Percentiles rank a stretch among this genome's conserved stretches.
Conservation (phyloP, 1,140 invertebrate species). For the Drosophila melanogaster region Release_6_plus_ISO1_MT NT_033777.3:9895001-9895500, state of each 20-base stretch:
- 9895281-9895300: conserved; percentile 65
- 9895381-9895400: conserved; percentile 4
- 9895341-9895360: conserved; percentile 2
- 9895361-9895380: too few species aligned
- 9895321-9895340: conserved; percentile 25
- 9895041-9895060: conserved; percentile 78
- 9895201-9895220: conserved; percentile 20
- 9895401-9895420: conserved; percentile 49
- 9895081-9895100: not conserved
- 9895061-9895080: conserved; percentile 11
- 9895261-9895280: conserved; percentile 12
- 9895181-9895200: conserved; percentile 13
- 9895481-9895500: conserved; percentile 73
- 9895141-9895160: not conserved
- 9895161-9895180: conserved; percentile 14
- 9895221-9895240: conserved; percentile 39
- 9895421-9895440: conserved; percentile 55
- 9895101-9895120: too few species aligned
- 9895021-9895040: conserved; percentile 74
- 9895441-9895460: conserved; percentile 63
- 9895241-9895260: conserved; percentile 20
- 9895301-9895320: conserved; percentile 55
- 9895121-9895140: too few species aligned
- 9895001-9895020: conserved; percentile 10
- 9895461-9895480: conserved; percentile 27